A percentile compares a stretch with the other conserved stretches of the same genome.
phyloP scores from a whole-genome alignment of 2,797 vertebrate genomes.

The Arctocebus calabarensis region DNA sequence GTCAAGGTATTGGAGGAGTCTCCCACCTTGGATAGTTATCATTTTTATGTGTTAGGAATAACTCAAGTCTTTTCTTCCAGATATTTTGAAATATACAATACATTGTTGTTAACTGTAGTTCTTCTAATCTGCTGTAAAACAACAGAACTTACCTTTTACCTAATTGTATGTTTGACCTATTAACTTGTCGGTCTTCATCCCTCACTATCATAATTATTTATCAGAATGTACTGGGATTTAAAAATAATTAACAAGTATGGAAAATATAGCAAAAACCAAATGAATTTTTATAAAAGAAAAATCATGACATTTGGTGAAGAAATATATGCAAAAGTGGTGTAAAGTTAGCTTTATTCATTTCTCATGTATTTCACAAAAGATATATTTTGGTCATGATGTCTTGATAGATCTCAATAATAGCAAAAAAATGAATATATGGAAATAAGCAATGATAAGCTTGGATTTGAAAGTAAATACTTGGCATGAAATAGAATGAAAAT shows the following conservation, averaged over 20 bases:
- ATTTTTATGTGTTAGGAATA: not conserved
- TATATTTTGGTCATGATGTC: not conserved
- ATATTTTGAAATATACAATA: not conserved
- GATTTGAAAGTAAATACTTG: conserved; percentile 34
- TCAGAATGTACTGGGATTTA: not conserved
- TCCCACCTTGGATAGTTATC: not conserved
- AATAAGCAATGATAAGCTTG: not conserved
- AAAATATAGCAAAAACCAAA: not conserved
- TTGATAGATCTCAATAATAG: not conserved
- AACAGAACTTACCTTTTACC: not conserved
- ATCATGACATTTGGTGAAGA: not conserved
- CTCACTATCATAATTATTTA: not conserved
- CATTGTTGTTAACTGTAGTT: not conserved
- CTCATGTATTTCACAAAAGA: not conserved
- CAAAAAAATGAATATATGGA: not conserved
- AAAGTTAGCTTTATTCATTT: conserved; percentile 11
- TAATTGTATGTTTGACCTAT: not conserved
- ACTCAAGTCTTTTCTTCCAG: not conserved
- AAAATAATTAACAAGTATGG: not conserved
- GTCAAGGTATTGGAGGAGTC: not conserved
- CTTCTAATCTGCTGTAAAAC: not conserved
- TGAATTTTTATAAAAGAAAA: not conserved
- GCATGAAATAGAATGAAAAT: not conserved
- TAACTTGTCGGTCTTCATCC: not conserved
- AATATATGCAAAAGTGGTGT: conserved; percentile 11